A percentile compares a stretch with the other conserved stretches of the same genome.
phyloP scores from a whole-genome alignment of 2,797 vertebrate genomes.

The Bucorvus abyssinicus region DNA sequence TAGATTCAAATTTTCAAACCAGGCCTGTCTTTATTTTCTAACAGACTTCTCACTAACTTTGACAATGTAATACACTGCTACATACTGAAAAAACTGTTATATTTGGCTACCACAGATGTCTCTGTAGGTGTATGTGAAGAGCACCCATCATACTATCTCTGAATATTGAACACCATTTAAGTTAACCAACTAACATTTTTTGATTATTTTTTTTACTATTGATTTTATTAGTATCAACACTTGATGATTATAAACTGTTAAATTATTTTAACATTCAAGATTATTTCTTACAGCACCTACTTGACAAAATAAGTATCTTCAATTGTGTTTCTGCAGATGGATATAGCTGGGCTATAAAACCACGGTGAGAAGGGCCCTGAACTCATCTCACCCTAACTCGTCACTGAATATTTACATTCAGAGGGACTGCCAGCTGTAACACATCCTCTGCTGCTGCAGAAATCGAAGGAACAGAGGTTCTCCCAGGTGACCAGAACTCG shows the following conservation, averaged over 20 bases:
- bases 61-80: neutral
- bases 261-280: neutral
- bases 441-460: neutral
- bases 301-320: neutral
- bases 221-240: neutral
- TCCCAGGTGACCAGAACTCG: neutral
- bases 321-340: neutral
- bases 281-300: neutral
- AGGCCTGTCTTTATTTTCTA: neutral
- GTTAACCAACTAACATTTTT: neutral
- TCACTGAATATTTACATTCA: neutral
- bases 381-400: neutral
- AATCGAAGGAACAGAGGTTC: neutral
- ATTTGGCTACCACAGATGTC: neutral
- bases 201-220: too few species aligned
- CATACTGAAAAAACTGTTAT: neutral
- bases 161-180: neutral
- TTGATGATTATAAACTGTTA: neutral
- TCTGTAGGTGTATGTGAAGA: slow-evolving; percentile 1
- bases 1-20: neutral
- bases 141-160: neutral
- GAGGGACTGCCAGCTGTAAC: neutral
- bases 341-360: neutral
- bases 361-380: neutral
- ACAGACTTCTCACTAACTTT: neutral